Evolutionary conservation across 2,797 vertebrate species (phyloP).

Genomic region (Enteromius argenteus): DNA sequence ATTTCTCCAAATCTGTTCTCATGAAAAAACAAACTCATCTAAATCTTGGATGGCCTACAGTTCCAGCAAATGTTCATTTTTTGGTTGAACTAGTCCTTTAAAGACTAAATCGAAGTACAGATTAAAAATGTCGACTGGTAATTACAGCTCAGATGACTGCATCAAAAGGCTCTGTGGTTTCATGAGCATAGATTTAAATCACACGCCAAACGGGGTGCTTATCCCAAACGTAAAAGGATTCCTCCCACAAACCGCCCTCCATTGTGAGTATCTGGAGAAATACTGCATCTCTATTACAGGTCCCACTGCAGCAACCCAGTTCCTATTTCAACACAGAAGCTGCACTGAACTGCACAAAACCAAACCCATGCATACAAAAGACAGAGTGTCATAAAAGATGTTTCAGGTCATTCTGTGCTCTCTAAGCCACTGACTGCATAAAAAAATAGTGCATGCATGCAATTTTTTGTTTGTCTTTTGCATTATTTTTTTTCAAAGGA

Average conservation of each 20-base stretch:
- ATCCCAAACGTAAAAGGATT: neutral
- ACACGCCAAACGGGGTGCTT: neutral
- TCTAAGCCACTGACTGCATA: neutral
- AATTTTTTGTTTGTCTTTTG: neutral
- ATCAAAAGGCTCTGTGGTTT: neutral
- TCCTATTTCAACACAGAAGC: neutral
- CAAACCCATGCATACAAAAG: neutral
- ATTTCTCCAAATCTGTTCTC: neutral
- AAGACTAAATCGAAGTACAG: neutral
- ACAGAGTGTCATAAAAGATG: neutral
- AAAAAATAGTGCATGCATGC: neutral
- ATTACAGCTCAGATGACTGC: neutral
- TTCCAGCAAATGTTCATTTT: neutral
- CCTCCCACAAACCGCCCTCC: neutral
- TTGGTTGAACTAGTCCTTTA: neutral
- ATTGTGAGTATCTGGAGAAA: neutral
- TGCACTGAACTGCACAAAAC: neutral
- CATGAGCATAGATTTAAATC: neutral
- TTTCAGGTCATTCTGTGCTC: neutral
- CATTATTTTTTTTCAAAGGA: neutral
- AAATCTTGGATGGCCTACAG: neutral
- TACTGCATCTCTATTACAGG: neutral
- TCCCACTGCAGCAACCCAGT: slow-evolving; percentile 16
- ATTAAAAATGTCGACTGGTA: neutral
- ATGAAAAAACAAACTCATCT: neutral